Evolutionary conservation across 2,888 invertebrate species (phyloP).

Genomic region (Polietes domitor): DNA sequence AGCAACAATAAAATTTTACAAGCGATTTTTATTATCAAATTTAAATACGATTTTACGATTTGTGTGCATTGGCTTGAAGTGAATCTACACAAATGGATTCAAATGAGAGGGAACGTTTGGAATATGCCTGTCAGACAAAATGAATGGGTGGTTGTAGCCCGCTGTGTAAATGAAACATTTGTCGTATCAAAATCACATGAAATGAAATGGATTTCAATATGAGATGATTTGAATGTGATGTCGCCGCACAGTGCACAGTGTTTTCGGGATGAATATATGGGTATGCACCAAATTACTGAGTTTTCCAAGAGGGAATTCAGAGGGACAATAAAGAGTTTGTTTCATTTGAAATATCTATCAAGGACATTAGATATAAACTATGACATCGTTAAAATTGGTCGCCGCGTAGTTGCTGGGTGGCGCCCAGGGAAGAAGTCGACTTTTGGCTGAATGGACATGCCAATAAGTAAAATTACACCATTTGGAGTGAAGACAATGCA

Average conservation of each 20-base stretch:
- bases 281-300: no score
- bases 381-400: no score
- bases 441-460: no score
- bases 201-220: background rate
- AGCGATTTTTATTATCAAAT: background rate
- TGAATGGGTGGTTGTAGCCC: background rate
- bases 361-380: no score
- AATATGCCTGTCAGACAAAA: background rate
- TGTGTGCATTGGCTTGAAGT: background rate
- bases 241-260: background rate
- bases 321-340: no score
- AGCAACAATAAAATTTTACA: background rate
- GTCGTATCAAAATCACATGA: background rate
- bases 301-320: no score
- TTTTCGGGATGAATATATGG: background rate
- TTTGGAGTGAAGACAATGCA: no score
- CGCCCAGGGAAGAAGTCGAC: no score
- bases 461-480: no score
- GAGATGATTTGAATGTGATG: background rate
- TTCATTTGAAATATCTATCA: no score
- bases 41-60: background rate
- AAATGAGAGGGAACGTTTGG: background rate
- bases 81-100: background rate
- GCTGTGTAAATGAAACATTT: slow-evolving; percentile 26
- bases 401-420: no score